phyloP scores from a whole-genome alignment of 1,140 invertebrate genomes.

The Bradysia coprophila region DNA sequence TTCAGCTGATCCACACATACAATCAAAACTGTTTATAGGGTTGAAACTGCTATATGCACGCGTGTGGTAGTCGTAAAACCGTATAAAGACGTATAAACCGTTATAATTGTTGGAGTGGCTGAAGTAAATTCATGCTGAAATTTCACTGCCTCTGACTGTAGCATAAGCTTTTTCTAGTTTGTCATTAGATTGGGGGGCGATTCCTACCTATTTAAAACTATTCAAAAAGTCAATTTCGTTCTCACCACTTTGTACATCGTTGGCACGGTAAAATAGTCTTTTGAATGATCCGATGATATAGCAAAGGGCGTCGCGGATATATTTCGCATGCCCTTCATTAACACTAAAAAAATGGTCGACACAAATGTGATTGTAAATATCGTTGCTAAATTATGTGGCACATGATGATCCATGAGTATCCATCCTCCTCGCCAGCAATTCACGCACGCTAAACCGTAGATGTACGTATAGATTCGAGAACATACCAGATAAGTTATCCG shows the following conservation, averaged over 20 bases:
- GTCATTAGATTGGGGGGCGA: not conserved
- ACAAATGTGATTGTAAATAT: conserved; percentile 37
- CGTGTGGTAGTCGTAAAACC: no score
- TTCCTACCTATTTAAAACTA: not conserved
- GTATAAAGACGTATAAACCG: not conserved
- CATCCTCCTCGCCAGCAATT: conserved; percentile 72
- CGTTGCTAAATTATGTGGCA: conserved; percentile 35
- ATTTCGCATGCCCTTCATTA: conserved; percentile 50
- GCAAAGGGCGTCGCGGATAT: conserved; percentile 64
- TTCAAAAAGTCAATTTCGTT: not conserved
- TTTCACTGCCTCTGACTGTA: not conserved
- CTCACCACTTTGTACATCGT: conserved; percentile 65
- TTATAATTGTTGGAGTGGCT: not conserved
- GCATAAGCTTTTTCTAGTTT: not conserved
- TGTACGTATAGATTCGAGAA: conserved; percentile 53
- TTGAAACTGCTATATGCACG: no score
- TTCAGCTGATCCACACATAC: no score
- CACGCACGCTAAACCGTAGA: conserved; percentile 59
- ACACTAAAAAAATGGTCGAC: conserved; percentile 40
- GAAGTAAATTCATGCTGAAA: no score
- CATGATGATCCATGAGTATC: conserved; percentile 51
- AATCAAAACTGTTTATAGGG: no score
- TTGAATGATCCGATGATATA: conserved; percentile 46
- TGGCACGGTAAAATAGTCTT: conserved; percentile 61
- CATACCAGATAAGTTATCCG: conserved; percentile 45